Evolutionary conservation across 2,113 vertebrate species (phyloP), one percentile per base, ranked within the genome.

Genomic region (Anguilla rostrata): DNA sequence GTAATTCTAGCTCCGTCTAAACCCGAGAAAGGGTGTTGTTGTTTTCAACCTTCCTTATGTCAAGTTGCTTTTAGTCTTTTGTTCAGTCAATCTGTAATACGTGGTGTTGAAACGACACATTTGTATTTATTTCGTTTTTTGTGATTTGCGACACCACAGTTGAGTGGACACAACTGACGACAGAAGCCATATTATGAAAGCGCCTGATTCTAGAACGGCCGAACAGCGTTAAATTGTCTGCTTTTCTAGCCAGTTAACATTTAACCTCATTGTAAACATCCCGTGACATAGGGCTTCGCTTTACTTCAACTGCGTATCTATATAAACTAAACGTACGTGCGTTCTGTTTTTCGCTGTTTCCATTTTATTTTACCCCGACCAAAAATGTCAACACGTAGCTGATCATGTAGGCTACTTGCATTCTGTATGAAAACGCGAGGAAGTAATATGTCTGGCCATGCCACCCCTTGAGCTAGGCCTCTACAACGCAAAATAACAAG

Each of bases 301-400:
- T 26, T 78, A 78, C 75, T 39, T 34, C 75, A 15, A 39, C 39
- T 34, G 29, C 14, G 39, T 29, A 79, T 39, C 11, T 14, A 78
- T n/a, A 2, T 80, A 41, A 4, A 18, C 20, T 20, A 5, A 41
- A 14, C 39, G 9, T 20, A 41, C 39, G 12, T 20, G 40, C 78
- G 34, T 39, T 40, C 34, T 80, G 41, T 39, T 78, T 8, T 80
- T 41, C 40, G 39, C 71, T 18, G 78, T 20, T 41, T 80, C 2
- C 3, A 80, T 20, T 80, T 41, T 8, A 80, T 80, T 41, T 80
- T 3, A 39, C 2, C 2, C 78, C 15, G 14, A 7, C 41, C 18
- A 75, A n/a, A 75, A 75, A 75, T 75, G 71, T 80, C 34, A 40
- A 80, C 84, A 53, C 43, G 84, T 78, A 78, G 63, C 41, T 34